These are phyloP conservation scores for Ailurus styani DNA, from an alignment of 2,113 vertebrate genomes.

Conservation along the genomic window DNA sequence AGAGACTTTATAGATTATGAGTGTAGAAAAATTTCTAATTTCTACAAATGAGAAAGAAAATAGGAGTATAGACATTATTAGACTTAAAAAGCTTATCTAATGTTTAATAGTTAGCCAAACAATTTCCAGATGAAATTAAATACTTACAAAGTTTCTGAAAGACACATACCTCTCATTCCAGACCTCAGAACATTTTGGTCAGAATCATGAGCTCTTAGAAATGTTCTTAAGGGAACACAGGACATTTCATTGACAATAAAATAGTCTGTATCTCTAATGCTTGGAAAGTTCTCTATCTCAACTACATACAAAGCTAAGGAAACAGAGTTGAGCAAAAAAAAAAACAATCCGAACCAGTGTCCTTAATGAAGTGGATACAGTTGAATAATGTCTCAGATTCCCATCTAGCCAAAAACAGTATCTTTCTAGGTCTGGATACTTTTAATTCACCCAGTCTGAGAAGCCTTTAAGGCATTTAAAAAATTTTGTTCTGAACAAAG, in stretches of 20 bases:
- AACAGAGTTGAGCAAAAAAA: background rate
- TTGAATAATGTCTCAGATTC: background rate
- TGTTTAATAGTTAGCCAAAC: background rate
- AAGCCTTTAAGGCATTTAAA: background rate
- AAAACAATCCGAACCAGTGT: background rate
- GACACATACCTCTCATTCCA: background rate
- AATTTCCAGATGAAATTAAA: background rate
- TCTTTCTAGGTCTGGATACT: constrained; percentile 11
- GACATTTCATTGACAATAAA: background rate
- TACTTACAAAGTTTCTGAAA: background rate
- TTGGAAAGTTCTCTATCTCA: background rate
- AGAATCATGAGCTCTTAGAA: background rate
- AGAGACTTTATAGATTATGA: background rate
- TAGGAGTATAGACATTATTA: background rate
- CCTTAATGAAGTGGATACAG: background rate
- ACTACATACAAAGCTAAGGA: background rate
- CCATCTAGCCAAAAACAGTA: background rate
- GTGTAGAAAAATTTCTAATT: background rate
- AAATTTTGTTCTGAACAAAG: background rate
- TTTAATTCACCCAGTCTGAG: background rate
- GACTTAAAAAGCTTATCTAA: background rate
- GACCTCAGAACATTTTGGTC: background rate
- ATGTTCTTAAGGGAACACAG: background rate
- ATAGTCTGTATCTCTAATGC: background rate
- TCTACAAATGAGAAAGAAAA: constrained; percentile 21